phyloP scores from a whole-genome alignment of 2,888 invertebrate genomes.

The Griposia aprilina region DNA sequence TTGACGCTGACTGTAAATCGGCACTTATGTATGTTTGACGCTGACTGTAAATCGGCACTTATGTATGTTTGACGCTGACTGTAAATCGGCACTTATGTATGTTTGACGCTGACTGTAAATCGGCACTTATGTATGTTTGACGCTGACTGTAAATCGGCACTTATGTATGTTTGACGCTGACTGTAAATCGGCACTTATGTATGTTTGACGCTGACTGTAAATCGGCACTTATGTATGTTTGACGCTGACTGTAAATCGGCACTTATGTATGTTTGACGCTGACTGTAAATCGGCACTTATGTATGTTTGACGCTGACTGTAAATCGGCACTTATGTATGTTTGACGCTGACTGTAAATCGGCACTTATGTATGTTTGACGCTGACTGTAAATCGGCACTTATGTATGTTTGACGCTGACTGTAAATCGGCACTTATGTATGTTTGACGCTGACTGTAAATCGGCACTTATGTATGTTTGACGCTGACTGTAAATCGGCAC shows the following conservation, averaged over 20 bases:
- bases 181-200: not conserved
- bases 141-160: not conserved
- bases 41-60: not conserved
- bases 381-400: not conserved
- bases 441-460: not conserved
- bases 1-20: not conserved
- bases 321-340: not conserved
- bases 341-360: not conserved
- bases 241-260: not conserved
- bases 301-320: not conserved
- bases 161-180: not conserved
- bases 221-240: not conserved
- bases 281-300: not conserved
- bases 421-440: not conserved
- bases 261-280: not conserved
- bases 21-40: not conserved
- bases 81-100: not conserved
- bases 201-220: not conserved
- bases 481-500: not conserved
- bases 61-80: not conserved
- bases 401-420: not conserved
- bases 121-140: not conserved
- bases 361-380: not conserved
- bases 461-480: not conserved
- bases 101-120: not conserved